Percentiles rank a stretch among this genome's conserved stretches.
phyloP scores from a whole-genome alignment of 2,888 invertebrate species.

The Geotrupes spiniger region DNA sequence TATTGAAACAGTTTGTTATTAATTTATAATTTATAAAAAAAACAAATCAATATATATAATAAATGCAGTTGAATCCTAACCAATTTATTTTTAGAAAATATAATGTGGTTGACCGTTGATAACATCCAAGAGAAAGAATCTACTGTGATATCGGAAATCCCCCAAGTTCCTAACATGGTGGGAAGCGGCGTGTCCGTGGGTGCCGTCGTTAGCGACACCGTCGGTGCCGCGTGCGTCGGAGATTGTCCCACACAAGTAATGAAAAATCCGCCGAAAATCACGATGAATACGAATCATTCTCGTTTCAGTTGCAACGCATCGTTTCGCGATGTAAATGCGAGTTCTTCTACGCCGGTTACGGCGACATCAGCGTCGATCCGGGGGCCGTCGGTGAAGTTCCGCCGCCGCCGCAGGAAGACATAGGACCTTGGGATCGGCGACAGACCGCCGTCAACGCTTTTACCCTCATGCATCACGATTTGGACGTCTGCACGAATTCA shows the following conservation, averaged over 20 bases:
- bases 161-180: constrained; percentile 85
- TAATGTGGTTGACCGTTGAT: constrained; percentile 94
- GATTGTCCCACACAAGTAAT: constrained; percentile 53
- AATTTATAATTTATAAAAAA: no score
- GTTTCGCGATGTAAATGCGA: constrained; percentile 97
- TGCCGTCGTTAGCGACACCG: constrained; percentile 90
- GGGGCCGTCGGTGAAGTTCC: constrained; percentile 66
- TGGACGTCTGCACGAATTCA: constrained; percentile 97
- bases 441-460: constrained; percentile 94
- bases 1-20: no score
- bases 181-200: constrained; percentile 96
- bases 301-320: constrained; percentile 83
- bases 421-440: constrained; percentile 73
- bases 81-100: constrained; percentile 67
- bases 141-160: constrained; percentile 73
- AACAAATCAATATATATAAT: no score
- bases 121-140: constrained; percentile 86
- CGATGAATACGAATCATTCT: background rate
- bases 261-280: background rate
- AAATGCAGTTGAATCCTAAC: constrained; percentile 2
- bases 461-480: constrained; percentile 96
- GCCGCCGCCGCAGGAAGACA: constrained; percentile 65
- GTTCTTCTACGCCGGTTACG: constrained; percentile 95
- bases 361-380: constrained; percentile 73
- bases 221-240: constrained; percentile 71